Percentiles rank a stretch among this genome's conserved stretches.
Evolutionary conservation across 2,113 vertebrate genomes (phyloP).

Genomic region (Thamnophis sirtalis): DNA sequence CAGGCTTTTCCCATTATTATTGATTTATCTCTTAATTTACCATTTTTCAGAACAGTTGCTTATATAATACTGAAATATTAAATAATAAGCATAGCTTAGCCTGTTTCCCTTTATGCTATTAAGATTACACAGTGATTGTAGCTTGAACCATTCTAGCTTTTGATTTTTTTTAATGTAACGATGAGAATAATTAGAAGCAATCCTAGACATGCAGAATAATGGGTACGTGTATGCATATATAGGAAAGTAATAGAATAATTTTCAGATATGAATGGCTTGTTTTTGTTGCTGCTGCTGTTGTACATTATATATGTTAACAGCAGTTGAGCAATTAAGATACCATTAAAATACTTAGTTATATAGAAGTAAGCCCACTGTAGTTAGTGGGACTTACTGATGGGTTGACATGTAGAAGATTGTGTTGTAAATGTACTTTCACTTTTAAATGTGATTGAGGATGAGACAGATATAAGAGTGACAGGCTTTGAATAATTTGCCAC

Average conservation of each 20-base stretch:
- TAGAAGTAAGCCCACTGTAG: not conserved
- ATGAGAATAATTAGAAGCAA: slow-evolving; percentile 23
- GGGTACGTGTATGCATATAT: not conserved
- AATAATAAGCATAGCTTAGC: slow-evolving; percentile 62
- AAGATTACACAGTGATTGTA: slow-evolving; percentile 61
- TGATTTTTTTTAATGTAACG: slow-evolving; percentile 35
- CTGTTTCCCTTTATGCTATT: slow-evolving; percentile 60
- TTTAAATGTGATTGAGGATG: not conserved
- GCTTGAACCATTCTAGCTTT: slow-evolving; percentile 50
- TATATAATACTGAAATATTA: slow-evolving; percentile 49
- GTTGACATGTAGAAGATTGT: not conserved
- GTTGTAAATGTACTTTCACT: not conserved
- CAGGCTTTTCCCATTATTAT: slow-evolving; percentile 49
- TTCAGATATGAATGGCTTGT: not conserved
- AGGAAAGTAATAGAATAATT: not conserved
- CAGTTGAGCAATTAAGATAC: not conserved
- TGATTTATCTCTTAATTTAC: slow-evolving; percentile 59
- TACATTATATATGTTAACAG: not conserved
- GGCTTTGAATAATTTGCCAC: not conserved
- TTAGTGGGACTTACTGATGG: not conserved
- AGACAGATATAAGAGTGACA: not conserved
- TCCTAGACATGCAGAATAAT: slow-evolving; percentile 24
- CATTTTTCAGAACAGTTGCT: slow-evolving; percentile 57
- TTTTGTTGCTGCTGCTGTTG: not conserved
- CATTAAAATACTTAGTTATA: not conserved